Evolutionary conservation across 2,888 invertebrate species (phyloP), one percentile per base, ranked within the genome.

Genomic region (Eueremaeus valkanovi): DNA sequence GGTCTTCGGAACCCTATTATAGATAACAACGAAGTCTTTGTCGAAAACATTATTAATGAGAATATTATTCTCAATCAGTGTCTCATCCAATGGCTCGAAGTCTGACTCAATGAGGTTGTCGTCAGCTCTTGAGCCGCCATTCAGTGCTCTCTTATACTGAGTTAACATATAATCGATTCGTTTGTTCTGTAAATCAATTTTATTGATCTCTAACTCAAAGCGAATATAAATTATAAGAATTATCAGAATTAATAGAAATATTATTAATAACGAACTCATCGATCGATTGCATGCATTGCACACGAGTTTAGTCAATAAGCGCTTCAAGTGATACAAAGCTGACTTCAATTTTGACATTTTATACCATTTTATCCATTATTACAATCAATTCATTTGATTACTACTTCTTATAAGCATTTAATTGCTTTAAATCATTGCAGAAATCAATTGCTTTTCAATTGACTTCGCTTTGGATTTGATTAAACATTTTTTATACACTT

Each of bases 1-100:
- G 42, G 97, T 97, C 85, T 97, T 97, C 11, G 97, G 97, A 76
- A 97, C 95, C 81, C 97, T 88, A 84, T 97, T 97, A 84, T 97
- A 97, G 80, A 97, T 90, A 78, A 97, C 33, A 5, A 75, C 29
- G 1, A 72, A 11, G 24, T 75, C 51, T n/a, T 72, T 40, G 13
- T 68, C 18, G 8, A 8, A 21, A 21, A 1, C 51, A 61, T 11
- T 61, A n/a, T 61, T 61, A n/a, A n/a, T n/a, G 27, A 13, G 61
- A 27, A 13, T 6, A 21, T 1, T 13, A 16, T 29, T 16, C 31
- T 29, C 5, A 18, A 9, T 21, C 8, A 21, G 27, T 29, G 61
- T 16, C 29, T 63, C 63, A 6, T 33, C 63, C 13, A 55, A 0
- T 24, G 63, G 8, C 3, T 63, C 63, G 5, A 63, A 31, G 33